Base-by-base conservation (phyloP, 30 jellyfish, hydroid and myxozoan species). In the Haliclystus octoradiatus region DNA sequence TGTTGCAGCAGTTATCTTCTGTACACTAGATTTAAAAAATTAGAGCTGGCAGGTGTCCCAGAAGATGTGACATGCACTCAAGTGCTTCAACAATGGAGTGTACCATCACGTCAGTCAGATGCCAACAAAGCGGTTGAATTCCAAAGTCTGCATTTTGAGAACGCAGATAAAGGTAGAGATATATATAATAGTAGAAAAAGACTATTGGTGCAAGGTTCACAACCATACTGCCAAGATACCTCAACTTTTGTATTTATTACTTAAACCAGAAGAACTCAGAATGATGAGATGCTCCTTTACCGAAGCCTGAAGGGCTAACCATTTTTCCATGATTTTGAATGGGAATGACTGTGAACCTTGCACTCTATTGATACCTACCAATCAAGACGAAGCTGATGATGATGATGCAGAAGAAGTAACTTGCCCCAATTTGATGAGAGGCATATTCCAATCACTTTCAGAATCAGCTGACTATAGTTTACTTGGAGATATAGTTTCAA, bases 281-380 rank as follows among this genome's bases (percentile, higher is more conserved):
- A 40, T 5, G 9, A 40, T 40, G 57, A 5, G 57, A 5, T 9
- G 19, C 14, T 9, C 14, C 9, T 40, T 40, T 40, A 19, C 9
- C 14, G 19, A 40, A 5, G 57, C 57, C 57, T 26, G 57, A 5
- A 9, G 14, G 49, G 82, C 50, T 23, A 65, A 24, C 34, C 49
- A 23, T 30, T 32, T 51, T 28, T 63, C 82, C 29, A 34, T 30
- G 46, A 4, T 57, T 40, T 34, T 71, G 31, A 52, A 71, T 30
- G 82, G 82, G 25, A 70, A 78, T 63, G 67, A 78, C 72, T 70
- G 47, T 62, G 49, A 78, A 66, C 92, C 92, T 69, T 63, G 76
- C 33, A 26, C 31, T 22, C 63, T 69, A 61, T 78, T 52, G 57
- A 49, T 50, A 57, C n/a, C n/a, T n/a, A n/a, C n/a, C n/a, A n/a